phyloP scores from a whole-genome alignment of 2,797 vertebrate species.

The Molossus molossus region DNA sequence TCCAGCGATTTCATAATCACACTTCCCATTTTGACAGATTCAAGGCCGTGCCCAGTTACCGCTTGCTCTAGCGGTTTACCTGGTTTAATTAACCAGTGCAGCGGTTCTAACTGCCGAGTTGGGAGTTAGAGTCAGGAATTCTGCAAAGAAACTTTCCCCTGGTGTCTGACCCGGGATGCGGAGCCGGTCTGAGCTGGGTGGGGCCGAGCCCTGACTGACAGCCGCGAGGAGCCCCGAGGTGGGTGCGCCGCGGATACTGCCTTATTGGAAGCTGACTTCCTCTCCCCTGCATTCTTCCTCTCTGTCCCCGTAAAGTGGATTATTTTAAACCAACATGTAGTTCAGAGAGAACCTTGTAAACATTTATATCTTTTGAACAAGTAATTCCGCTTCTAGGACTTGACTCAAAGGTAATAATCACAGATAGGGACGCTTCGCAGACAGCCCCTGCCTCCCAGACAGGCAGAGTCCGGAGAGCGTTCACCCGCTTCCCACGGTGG shows the following conservation, averaged over 20 bases:
- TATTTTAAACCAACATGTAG: not conserved
- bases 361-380: not conserved
- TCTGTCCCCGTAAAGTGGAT: not conserved
- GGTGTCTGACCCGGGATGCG: not conserved
- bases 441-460: accelerated
- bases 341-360: not conserved
- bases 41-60: not conserved
- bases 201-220: not conserved
- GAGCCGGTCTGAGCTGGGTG: not conserved
- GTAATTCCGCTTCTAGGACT: not conserved
- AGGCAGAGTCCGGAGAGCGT: accelerated
- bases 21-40: not conserved
- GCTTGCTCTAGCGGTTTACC: not conserved
- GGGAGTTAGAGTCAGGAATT: not conserved
- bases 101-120: not conserved
- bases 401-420: not conserved
- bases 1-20: not conserved
- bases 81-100: not conserved
- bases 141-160: not conserved
- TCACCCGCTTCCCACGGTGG: accelerated
- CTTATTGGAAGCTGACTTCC: not conserved
- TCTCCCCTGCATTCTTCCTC: not conserved
- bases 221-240: not conserved
- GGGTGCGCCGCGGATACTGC: not conserved
- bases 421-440: accelerated